A percentile compares a stretch with the other conserved stretches of the same genome.
Conservation (phyloP, 2,113 vertebrate genomes). For the Nothobranchius furzeri region DNA sequence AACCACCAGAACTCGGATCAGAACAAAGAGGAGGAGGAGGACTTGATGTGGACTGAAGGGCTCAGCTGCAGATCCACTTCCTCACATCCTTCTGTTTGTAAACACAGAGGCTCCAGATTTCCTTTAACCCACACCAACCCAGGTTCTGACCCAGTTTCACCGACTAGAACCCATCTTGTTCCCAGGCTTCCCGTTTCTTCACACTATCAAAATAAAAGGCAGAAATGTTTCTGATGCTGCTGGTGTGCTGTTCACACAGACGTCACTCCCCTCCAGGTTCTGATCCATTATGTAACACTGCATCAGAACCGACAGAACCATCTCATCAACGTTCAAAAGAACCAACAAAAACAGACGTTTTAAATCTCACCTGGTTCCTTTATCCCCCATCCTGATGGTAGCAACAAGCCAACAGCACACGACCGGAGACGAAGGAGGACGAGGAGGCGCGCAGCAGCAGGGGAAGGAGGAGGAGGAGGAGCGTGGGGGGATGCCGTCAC, state of each 20-base stretch:
- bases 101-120: no score
- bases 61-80: no score
- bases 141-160: neutral
- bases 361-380: constrained; percentile 65
- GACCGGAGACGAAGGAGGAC: constrained; percentile 29
- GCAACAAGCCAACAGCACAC: constrained; percentile 34
- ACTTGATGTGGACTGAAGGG: no score
- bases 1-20: no score
- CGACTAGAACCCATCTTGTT: neutral
- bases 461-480: constrained; percentile 29
- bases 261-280: constrained; percentile 26
- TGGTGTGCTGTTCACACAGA: constrained; percentile 5
- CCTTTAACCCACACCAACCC: no score
- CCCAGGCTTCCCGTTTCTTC: constrained; percentile 18
- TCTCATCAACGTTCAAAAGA: neutral
- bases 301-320: neutral
- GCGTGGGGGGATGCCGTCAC: constrained; percentile 57
- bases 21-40: no score
- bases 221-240: neutral
- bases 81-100: no score
- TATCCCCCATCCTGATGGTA: constrained; percentile 67
- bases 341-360: neutral
- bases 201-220: constrained; percentile 34
- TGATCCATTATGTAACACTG: constrained; percentile 35
- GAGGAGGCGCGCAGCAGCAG: constrained; percentile 31